Evolutionary conservation across 2,888 invertebrate genomes (phyloP).

Genomic region (Pseudococcus jackbeardsleyi): DNA sequence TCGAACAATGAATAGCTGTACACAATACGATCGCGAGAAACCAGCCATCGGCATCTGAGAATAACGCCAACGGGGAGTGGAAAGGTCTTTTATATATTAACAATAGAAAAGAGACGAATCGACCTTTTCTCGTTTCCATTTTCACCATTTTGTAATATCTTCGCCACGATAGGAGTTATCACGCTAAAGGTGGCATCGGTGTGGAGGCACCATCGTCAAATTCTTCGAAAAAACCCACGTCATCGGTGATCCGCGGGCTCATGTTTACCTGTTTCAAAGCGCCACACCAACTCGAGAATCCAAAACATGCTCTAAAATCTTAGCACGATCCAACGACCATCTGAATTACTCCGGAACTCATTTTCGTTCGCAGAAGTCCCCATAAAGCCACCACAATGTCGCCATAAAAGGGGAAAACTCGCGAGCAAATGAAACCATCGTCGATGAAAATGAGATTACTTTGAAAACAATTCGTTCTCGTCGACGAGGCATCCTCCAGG

Average conservation of each 20-base stretch:
- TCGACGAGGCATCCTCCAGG: neutral
- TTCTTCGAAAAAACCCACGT: neutral
- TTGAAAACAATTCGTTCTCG: neutral
- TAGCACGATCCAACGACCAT: neutral
- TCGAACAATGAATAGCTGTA: neutral
- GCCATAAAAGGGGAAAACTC: too few relatives aligned
- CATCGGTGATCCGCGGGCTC: neutral
- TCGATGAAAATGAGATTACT: slow-evolving; percentile 6
- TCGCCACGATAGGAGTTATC: slow-evolving; percentile 21
- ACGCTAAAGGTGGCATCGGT: slow-evolving; percentile 13
- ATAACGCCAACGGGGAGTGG: neutral
- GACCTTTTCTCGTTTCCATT: neutral
- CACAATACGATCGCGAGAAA: slow-evolving; percentile 7
- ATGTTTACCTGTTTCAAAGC: neutral
- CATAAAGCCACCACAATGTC: neutral
- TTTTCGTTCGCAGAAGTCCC: neutral
- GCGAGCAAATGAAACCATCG: neutral
- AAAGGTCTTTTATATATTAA: neutral
- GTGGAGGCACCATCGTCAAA: neutral
- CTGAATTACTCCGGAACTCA: too few relatives aligned
- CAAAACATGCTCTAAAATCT: neutral
- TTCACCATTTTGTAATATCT: neutral
- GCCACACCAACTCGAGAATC: neutral
- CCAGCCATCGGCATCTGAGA: slow-evolving; percentile 7
- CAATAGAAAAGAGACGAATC: neutral